Evolutionary conservation across 2,797 vertebrate genomes (phyloP).

Genomic region (Hyperoplus lanceolatus): DNA sequence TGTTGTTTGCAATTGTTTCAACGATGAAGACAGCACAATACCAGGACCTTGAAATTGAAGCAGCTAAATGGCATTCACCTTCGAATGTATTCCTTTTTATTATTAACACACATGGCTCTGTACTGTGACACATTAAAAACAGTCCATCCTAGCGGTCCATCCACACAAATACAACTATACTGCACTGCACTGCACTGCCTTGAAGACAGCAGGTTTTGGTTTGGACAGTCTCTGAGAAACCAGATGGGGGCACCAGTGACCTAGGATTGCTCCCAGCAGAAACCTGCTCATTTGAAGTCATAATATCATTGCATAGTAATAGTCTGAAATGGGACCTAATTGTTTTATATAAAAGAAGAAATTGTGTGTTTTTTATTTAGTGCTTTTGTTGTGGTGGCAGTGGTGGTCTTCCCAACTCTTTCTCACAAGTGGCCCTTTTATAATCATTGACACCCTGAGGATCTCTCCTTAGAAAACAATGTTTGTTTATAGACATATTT

Average conservation of each 20-base stretch:
- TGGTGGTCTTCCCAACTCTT: no score
- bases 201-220: not conserved
- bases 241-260: constrained; percentile 82
- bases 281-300: constrained; percentile 13
- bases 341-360: no score
- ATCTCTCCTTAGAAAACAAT: no score
- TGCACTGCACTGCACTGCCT: no score
- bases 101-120: not conserved
- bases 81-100: not conserved
- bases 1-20: not conserved
- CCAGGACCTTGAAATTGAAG: not conserved
- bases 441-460: no score
- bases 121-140: not conserved
- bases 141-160: no score
- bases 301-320: not conserved
- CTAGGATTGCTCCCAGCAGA: constrained; percentile 33
- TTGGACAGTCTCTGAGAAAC: constrained; percentile 54
- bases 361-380: no score
- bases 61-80: not conserved
- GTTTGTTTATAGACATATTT: no score
- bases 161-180: not conserved
- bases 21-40: not conserved
- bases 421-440: no score
- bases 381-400: no score
- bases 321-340: not conserved